phyloP scores from a whole-genome alignment of 2,113 vertebrate species.

The Phylloscopus trochilus region DNA sequence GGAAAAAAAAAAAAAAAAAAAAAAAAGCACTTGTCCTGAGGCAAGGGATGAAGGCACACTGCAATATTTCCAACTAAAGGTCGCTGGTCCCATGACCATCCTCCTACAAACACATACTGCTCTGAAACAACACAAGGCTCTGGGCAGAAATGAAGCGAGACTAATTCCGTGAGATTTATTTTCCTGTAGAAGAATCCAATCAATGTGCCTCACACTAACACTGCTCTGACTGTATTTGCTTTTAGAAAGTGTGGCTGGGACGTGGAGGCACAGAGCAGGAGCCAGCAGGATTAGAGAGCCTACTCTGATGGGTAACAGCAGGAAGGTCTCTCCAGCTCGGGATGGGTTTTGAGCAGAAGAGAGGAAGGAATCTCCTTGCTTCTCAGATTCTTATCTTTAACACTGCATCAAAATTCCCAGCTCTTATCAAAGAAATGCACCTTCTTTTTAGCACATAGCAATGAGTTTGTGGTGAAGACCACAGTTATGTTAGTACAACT shows the following conservation, averaged over 20 bases:
- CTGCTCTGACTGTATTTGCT: not conserved
- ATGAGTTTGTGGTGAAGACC: not conserved
- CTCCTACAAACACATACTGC: not conserved
- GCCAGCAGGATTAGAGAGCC: not conserved
- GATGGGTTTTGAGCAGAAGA: not conserved
- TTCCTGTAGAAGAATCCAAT: not conserved
- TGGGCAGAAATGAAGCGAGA: not conserved
- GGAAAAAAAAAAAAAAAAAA: not conserved
- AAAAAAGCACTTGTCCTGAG: not conserved
- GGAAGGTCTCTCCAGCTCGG: not conserved
- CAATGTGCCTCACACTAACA: not conserved
- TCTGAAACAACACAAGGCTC: not conserved
- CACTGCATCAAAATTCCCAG: not conserved
- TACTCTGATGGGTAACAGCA: not conserved
- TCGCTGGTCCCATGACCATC: not conserved
- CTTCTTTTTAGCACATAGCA: not conserved
- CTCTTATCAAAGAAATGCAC: not conserved
- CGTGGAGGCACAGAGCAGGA: not conserved
- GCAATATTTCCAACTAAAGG: not conserved
- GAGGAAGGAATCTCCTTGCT: not conserved
- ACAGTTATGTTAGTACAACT: conserved; percentile 2
- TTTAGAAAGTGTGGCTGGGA: not conserved
- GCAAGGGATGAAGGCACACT: not conserved
- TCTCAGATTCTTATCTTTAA: not conserved
- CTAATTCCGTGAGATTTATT: not conserved